Evolutionary conservation across 2,797 vertebrate genomes (phyloP).

Genomic region (Acanthornis magna): DNA sequence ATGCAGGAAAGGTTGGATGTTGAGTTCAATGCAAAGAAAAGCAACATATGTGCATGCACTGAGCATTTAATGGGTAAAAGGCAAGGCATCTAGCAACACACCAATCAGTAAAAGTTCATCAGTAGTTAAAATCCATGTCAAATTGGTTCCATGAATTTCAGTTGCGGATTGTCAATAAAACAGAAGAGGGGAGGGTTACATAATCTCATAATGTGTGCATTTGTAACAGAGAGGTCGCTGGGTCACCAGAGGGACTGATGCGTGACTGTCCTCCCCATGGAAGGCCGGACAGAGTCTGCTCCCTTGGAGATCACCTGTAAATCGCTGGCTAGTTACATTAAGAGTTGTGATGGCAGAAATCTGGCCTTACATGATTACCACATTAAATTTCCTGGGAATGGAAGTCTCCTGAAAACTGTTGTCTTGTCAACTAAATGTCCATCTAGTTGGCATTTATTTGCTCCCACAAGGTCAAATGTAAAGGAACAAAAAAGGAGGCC

Average conservation of each 20-base stretch:
- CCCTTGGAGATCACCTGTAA: neutral
- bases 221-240: neutral
- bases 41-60: neutral
- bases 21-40: conserved; percentile 6
- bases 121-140: conserved; percentile 52
- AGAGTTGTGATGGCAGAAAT: neutral
- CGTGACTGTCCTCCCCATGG: neutral
- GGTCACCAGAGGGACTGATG: neutral
- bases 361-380: neutral
- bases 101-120: conserved; percentile 32
- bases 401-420: neutral
- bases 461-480: neutral
- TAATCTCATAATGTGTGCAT: neutral
- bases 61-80: conserved; percentile 43
- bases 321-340: neutral
- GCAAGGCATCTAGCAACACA: conserved; percentile 19
- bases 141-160: conserved; percentile 31
- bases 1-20: conserved; percentile 18
- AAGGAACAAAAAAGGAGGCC: neutral
- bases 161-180: neutral
- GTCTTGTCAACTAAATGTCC: neutral
- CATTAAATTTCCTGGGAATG: neutral
- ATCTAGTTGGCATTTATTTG: neutral
- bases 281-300: neutral
- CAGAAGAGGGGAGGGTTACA: neutral